Base-by-base conservation (phyloP, 2,888 invertebrate species). In the Sthenelais limicola region DNA sequence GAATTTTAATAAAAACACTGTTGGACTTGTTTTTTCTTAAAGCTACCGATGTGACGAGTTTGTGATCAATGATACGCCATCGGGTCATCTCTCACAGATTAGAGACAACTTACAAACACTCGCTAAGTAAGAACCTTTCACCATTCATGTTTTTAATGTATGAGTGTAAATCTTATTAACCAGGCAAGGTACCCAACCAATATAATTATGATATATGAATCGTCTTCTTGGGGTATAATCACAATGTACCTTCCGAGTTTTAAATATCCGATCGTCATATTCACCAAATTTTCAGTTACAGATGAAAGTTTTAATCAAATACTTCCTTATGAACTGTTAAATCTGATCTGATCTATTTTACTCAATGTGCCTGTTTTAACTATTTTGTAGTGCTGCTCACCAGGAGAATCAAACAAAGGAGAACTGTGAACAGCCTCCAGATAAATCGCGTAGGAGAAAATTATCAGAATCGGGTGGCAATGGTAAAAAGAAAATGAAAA, bases 11-110 rank as follows among this genome's bases (percentile, higher is more conserved):
- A n/a, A n/a, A n/a, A n/a, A n/a, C n/a, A n/a, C n/a, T n/a, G n/a
- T n/a, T n/a, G n/a, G n/a, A n/a, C 21, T 7, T 51, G 5, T n/a
- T 7, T 51, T 9, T 73, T 74, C 77, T 90, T 90, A 47, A 89
- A 93, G 93, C 88, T 94, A 94, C 85, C 90, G 90, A 85, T 94
- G 94, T 89, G 93, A 94, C 88, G 94, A 94, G 81, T 94, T 92
- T 89, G 91, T 93, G 69, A 91, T 91, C 80, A 93, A 93, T 88
- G 93, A 93, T 85, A 85, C 91, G 49, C 89, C 90, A 78, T 88
- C 89, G 78, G 82, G 84, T 26, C 83, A 85, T 70, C 71, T 88
- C 62, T 84, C 85, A 69, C 79, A 81, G 71, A 79, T 88, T 30
- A 79, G 88, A 71, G 82, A 83, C 76, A 79, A 80, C 70, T 75